These are phyloP conservation scores for Anguilla anguilla DNA, from an alignment of 2,797 vertebrate genomes.

Conservation along the genomic window DNA sequence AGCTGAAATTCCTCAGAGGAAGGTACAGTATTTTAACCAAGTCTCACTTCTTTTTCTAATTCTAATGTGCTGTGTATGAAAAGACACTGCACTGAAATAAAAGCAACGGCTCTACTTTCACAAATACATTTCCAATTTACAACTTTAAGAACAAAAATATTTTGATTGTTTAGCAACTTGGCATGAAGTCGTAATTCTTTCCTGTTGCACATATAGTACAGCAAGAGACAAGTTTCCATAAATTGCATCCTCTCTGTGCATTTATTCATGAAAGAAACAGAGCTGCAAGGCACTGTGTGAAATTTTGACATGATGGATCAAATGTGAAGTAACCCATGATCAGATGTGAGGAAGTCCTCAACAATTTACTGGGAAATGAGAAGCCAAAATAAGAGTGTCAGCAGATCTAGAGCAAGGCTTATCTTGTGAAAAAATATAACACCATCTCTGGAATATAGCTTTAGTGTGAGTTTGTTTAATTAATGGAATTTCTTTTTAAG, in stretches of 20 bases:
- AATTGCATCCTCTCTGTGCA: not conserved
- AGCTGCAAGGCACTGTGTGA: not conserved
- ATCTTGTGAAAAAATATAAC: not conserved
- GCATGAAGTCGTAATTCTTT: not conserved
- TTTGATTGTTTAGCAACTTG: not conserved
- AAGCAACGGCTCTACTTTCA: not conserved
- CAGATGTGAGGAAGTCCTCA: not conserved
- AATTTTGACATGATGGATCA: not conserved
- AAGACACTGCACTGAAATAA: not conserved
- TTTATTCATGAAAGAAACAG: not conserved
- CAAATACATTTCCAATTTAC: not conserved
- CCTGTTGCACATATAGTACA: not conserved
- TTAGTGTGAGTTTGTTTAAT: not conserved
- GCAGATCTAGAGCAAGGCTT: not conserved
- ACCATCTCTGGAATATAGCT: not conserved
- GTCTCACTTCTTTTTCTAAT: not conserved
- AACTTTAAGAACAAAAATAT: no score
- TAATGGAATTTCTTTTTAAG: not conserved
- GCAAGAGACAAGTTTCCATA: not conserved
- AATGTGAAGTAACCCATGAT: not conserved
- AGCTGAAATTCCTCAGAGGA: not conserved
- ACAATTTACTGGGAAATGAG: constrained; percentile 3
- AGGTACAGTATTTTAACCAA: not conserved
- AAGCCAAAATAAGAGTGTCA: not conserved
- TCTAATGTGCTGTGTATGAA: not conserved